These are phyloP conservation scores for Torymus tubicola DNA, from an alignment of 2,888 invertebrate species.

Conservation along the genomic window DNA sequence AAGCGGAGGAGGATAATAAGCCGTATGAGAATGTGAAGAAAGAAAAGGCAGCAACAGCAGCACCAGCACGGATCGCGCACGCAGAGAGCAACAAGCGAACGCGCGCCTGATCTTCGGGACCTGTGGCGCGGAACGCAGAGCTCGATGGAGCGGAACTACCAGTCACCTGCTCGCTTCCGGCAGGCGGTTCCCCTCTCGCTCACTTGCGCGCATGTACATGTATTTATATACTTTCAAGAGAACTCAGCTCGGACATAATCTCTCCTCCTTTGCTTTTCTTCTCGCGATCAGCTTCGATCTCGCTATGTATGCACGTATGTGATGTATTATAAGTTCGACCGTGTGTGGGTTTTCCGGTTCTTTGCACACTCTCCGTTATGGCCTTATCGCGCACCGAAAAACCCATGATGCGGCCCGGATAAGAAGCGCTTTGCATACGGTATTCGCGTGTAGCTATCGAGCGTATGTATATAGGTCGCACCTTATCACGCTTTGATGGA, in stretches of 20 bases:
- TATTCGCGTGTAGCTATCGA: too few species aligned
- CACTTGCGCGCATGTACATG: neutral
- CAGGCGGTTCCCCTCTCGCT: slow-evolving; percentile 64
- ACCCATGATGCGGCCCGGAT: slow-evolving; percentile 6
- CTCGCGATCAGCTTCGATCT: neutral
- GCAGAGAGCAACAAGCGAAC: slow-evolving; percentile 48
- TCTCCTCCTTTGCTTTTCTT: slow-evolving; percentile 21
- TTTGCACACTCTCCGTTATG: neutral
- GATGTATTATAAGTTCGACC: too few species aligned
- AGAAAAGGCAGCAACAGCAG: neutral
- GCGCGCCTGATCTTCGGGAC: slow-evolving; percentile 72
- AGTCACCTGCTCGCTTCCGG: slow-evolving; percentile 77
- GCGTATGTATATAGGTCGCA: too few species aligned
- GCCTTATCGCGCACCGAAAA: slow-evolving; percentile 14
- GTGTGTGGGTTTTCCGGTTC: neutral
- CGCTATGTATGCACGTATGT: neutral
- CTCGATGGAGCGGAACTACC: slow-evolving; percentile 76
- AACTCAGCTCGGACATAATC: slow-evolving; percentile 12
- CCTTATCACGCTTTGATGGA: too few species aligned
- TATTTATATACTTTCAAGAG: neutral
- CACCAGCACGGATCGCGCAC: slow-evolving; percentile 21
- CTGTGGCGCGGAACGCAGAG: slow-evolving; percentile 74
- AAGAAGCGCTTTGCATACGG: neutral
- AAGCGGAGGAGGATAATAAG: slow-evolving; percentile 60
- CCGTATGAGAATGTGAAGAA: slow-evolving; percentile 53